phyloP scores from a whole-genome alignment of 1,140 invertebrate species.

The Anastrepha ludens region DNA sequence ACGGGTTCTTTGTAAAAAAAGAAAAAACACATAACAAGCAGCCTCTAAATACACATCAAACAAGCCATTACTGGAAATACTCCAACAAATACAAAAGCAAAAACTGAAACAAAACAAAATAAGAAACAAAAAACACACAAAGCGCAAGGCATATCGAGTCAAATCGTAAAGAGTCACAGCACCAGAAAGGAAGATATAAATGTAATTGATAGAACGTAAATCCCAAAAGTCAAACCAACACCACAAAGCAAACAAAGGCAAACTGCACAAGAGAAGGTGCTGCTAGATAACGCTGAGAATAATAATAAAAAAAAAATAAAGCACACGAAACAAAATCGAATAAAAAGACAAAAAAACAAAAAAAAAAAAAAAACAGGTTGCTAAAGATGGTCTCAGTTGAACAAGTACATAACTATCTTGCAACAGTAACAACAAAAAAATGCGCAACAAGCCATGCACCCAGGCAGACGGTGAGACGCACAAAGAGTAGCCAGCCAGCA shows the following conservation, averaged over 20 bases:
- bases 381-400: neutral
- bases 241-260: neutral
- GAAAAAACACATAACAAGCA: neutral
- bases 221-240: constrained; percentile 33
- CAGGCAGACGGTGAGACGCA: neutral
- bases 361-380: neutral
- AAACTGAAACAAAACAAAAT: neutral
- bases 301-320: neutral
- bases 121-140: neutral
- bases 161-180: neutral
- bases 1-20: neutral
- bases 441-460: constrained; percentile 1
- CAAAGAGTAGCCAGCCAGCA: neutral
- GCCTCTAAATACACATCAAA: neutral
- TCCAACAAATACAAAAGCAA: neutral
- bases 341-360: neutral
- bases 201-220: constrained; percentile 17
- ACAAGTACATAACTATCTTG: constrained; percentile 19
- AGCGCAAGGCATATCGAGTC: neutral
- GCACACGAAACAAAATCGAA: neutral
- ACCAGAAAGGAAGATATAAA: constrained; percentile 8
- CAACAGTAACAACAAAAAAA: neutral
- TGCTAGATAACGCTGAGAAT: neutral
- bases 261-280: neutral
- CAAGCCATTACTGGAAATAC: neutral